phyloP scores from a whole-genome alignment of 2,888 invertebrate genomes.

The Marasmarcha lunaedactyla region DNA sequence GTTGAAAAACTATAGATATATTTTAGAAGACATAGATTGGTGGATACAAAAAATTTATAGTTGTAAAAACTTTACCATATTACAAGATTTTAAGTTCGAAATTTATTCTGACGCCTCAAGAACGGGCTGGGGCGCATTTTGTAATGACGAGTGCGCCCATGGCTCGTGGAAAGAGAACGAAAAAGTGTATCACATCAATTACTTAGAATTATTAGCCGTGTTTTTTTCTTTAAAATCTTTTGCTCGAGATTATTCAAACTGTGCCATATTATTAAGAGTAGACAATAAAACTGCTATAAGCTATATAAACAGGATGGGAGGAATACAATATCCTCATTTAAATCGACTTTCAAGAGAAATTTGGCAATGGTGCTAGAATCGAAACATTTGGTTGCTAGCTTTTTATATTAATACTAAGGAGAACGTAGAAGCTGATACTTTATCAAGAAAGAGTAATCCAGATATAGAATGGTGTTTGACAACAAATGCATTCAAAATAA shows the following conservation, averaged over 20 bases:
- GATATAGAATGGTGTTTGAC: background rate
- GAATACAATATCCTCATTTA: background rate
- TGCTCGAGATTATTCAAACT: background rate
- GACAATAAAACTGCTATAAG: background rate
- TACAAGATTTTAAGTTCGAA: too few relatives aligned
- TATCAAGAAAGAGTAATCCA: background rate
- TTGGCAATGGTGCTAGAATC: slow-evolving; percentile 14
- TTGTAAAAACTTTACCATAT: too few relatives aligned
- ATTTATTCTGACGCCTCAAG: too few relatives aligned
- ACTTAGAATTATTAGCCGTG: too few relatives aligned
- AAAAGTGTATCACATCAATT: too few relatives aligned
- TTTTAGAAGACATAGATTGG: too few relatives aligned
- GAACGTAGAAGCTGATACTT: background rate
- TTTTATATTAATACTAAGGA: background rate
- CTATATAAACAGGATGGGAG: background rate
- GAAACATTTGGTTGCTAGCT: background rate
- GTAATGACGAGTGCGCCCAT: too few relatives aligned
- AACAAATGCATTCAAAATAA: background rate
- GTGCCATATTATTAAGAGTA: background rate
- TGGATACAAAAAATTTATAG: too few relatives aligned
- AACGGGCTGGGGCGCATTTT: too few relatives aligned
- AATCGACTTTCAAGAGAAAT: background rate
- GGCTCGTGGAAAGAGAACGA: too few relatives aligned
- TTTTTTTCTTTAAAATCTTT: too few relatives aligned
- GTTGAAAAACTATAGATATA: too few relatives aligned